Conservation (phyloP, 2,113 vertebrate genomes). For the Ictalurus furcatus region DNA sequence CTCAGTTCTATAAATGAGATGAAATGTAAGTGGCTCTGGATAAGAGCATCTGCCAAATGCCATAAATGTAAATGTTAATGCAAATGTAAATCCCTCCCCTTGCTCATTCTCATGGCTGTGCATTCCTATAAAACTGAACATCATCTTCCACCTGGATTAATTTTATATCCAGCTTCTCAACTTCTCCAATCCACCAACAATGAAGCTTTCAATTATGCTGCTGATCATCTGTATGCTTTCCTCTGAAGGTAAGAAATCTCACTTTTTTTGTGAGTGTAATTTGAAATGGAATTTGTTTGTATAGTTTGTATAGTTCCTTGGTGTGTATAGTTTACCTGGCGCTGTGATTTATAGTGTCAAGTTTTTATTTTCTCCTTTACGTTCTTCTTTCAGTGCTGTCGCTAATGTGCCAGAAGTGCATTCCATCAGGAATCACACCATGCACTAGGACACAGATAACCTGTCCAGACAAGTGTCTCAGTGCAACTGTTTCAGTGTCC, state of each 20-base stretch:
- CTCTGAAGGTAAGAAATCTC: background rate
- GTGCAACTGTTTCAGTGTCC: background rate
- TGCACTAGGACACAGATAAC: background rate
- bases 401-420: background rate
- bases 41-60: too few species aligned
- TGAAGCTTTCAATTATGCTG: background rate
- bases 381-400: background rate
- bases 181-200: background rate
- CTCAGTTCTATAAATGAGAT: too few species aligned
- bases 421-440: too few species aligned
- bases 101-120: too few species aligned
- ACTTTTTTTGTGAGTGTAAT: background rate
- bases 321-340: background rate
- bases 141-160: background rate
- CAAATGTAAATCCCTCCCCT: too few species aligned
- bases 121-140: background rate
- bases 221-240: background rate
- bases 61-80: too few species aligned
- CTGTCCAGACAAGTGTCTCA: background rate
- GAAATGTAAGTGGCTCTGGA: too few species aligned
- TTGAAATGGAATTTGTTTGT: background rate
- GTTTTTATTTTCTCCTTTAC: too few species aligned
- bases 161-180: background rate
- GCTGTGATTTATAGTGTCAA: too few species aligned
- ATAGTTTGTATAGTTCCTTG: background rate